Evolutionary conservation across 1,140 invertebrate species (phyloP), one percentile per base, ranked within the genome.

Genomic region (Pinna nobilis): DNA sequence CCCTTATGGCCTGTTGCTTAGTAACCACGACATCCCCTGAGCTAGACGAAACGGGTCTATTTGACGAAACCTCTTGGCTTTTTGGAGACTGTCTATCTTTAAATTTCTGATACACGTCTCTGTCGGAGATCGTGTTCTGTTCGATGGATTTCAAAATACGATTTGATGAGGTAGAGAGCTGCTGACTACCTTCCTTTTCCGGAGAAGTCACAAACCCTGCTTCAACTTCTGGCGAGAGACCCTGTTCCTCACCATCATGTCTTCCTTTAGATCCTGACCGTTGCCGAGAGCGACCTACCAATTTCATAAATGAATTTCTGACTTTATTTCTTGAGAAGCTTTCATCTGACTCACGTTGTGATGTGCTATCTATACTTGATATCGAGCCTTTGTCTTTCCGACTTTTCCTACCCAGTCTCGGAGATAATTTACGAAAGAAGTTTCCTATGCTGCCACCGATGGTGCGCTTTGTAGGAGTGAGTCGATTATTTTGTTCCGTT

Each of bases 391-490:
- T 60, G 30, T 77, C 77, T 20, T 77, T 74, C 20, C 68, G 61
- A 41, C 65, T 53, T 67, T 78, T 82, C 20, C 81, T 60, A 23
- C 71, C 57, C 25, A 81, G 65, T 35, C 75, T 70, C 3, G 83
- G 83, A 3, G 83, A 85, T 47, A 85, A 70, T 23, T 76, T 75
- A 44, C 77, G 70, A 39, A 85, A 81, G 72, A 85, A 83, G 55
- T 83, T 85, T 18, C 78, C 77, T 20, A 85, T 81, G 70, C 82
- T 83, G 18, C 76, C 76, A 61, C 81, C 81, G 15, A 82, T 65
- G 11, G 80, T 81, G n/a, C 65, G 69, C 50, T 83, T 82, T 53
- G 77, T 64, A 1, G 79, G 82, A 4, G 82, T 74, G 18, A 83
- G 67, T 30, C 70, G 70, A 23, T 68, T 76, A 51, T 39, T 63